Evolutionary conservation across 1,140 invertebrate genomes (phyloP).

Genomic region (Neodiprion virginianus): DNA sequence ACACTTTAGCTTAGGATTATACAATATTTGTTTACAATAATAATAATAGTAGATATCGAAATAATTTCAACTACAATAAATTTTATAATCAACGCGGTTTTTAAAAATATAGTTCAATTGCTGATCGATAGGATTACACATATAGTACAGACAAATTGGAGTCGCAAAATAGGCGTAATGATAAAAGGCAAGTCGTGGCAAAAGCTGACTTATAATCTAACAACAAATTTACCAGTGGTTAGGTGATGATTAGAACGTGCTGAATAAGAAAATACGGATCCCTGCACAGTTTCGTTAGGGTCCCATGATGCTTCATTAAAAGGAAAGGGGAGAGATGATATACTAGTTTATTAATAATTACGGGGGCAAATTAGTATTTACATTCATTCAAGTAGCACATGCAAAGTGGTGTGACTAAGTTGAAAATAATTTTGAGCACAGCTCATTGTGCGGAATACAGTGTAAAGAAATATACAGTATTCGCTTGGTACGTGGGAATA

Average conservation of each 20-base stretch:
- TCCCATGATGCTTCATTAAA: too few species aligned
- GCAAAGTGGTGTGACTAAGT: neutral
- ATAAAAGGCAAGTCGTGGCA: slow-evolving; percentile 1
- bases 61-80: neutral
- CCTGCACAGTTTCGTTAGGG: too few species aligned
- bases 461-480: neutral
- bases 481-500: neutral
- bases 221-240: neutral
- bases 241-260: too few species aligned
- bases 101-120: too few species aligned
- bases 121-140: too few species aligned
- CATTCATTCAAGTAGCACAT: neutral
- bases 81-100: too few species aligned
- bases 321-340: too few species aligned
- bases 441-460: neutral
- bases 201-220: neutral
- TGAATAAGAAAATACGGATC: too few species aligned
- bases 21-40: neutral
- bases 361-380: neutral
- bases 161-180: neutral
- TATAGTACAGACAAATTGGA: too few species aligned
- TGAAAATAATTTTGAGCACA: too few species aligned
- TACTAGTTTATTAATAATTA: too few species aligned
- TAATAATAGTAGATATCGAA: neutral
- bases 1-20: neutral